Base-by-base conservation (phyloP, 2,113 vertebrate genomes). In the Erythrocercus mccallii region DNA sequence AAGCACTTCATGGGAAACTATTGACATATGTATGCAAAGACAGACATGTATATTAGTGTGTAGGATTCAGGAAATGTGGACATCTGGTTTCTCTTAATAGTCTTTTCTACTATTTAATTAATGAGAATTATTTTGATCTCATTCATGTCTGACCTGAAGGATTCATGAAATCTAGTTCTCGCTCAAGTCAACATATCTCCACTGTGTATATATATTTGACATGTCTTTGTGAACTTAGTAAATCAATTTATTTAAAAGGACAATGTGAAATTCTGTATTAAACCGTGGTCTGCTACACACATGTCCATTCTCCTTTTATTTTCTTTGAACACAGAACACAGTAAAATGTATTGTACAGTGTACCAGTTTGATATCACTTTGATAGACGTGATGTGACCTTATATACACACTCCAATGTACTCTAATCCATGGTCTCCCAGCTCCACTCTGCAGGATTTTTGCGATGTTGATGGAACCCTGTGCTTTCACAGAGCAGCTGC, bases 381-480 rank as follows among this genome's bases (percentile, higher is more conserved):
- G 98, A 98, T 97, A 97, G 98, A 97, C 98, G 95, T 94, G 90
- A 88, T 95, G 97, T 98, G 98, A 98, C 98, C 98, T 98, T 97
- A 96, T 94, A 96, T 84, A 95, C 95, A 97, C 97, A 96, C 97
- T 97, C 96, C 96, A 95, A 10, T 97, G 96, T 96, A 97, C 97
- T 97, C 96, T 96, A 97, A 98, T 97, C 98, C 92, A 8, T 96
- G 97, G 96, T 98, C 94, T 98, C 97, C 98, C 97, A 97, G 97
- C 97, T 98, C 97, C 95, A 97, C 98, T 97, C 98, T 90, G 97
- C 97, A 97, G 98, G 98, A 98, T 97, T 97, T 97, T 98, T 97
- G 97, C 96, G 93, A 98, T 98, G 98, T 98, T 98, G 98, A 97
- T 98, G 98, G 97, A 98, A 97, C 97, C 98, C 97, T 93, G 88